Evolutionary conservation across 2,113 vertebrate species (phyloP).

Genomic region (Campylomormyrus tamandua): DNA sequence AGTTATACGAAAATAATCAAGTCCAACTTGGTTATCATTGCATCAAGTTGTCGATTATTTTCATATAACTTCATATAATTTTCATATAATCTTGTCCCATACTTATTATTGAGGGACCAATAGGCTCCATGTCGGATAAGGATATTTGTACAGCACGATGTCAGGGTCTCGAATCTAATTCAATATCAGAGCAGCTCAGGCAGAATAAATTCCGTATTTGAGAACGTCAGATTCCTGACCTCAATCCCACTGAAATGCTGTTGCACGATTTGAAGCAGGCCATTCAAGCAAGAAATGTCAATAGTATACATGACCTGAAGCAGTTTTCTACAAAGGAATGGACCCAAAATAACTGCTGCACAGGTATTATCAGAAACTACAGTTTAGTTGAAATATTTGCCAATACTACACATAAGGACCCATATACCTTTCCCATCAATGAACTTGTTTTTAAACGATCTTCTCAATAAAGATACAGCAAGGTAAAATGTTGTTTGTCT

Average conservation of each 20-base stretch:
- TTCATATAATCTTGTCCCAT: neutral
- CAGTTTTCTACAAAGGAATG: neutral
- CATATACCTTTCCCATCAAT: neutral
- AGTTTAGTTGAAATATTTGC: neutral
- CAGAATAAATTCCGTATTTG: neutral
- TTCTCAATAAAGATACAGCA: neutral
- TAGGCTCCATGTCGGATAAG: neutral
- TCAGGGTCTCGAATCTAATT: neutral
- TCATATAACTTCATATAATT: neutral
- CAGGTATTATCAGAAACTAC: neutral
- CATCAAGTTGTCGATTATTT: neutral
- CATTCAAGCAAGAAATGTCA: neutral
- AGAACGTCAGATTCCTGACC: neutral
- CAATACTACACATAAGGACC: neutral
- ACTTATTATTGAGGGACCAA: neutral
- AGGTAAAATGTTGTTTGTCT: neutral
- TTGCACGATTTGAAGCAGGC: neutral
- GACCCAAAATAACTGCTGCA: neutral
- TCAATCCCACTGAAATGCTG: neutral
- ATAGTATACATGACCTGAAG: neutral
- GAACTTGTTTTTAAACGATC: neutral
- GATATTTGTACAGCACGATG: neutral
- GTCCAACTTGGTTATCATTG: neutral
- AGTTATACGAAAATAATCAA: neutral
- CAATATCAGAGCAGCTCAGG: neutral